Evolutionary conservation across 2,888 invertebrate species (phyloP), one percentile per base, ranked within the genome.

Genomic region (Hemicrepidius hirtus): DNA sequence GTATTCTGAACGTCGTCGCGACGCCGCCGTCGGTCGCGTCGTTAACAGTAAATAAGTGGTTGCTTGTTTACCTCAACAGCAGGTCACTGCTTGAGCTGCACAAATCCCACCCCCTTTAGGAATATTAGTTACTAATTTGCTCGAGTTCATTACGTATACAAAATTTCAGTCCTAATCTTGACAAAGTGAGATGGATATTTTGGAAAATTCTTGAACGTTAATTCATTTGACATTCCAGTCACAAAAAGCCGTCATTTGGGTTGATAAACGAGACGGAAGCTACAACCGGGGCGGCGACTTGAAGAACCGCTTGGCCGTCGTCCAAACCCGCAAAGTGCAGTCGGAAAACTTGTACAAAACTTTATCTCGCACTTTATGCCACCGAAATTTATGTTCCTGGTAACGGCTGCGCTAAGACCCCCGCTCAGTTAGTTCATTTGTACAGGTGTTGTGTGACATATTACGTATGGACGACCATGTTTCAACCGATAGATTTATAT

Each of bases 291-390:
- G 72, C 64, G 72, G 68, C 35, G 64, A 68, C 46, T 55, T 74
- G 32, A 63, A 69, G 69, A 74, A 74, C 55, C 46, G 62, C 68
- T 74, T 74, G 74, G 74, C 66, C 66, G 21, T 28, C 66, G 74
- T 74, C 74, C 74, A 74, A 71, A 71, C 55, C 70, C 66, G 62
- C 70, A 67, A 74, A 71, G 60, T 71, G 74, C 65, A 74, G 50
- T 46, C 66, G 60, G 71, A 67, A 70, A 71, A 71, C 71, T 71
- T 71, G 71, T 67, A 71, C 74, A 67, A 74, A 70, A 74, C 74
- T 74, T 74, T 67, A 74, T 70, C 73, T 68, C 60, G 55, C 59
- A 69, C 68, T 73, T 73, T 62, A 68, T 46, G 63, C 62, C 60
- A 62, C 62, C 62, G 35, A 71, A 74, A 74, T 74, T 74, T 74